phyloP scores from a whole-genome alignment of 1,140 invertebrate genomes.

The Drosophila triauraria region DNA sequence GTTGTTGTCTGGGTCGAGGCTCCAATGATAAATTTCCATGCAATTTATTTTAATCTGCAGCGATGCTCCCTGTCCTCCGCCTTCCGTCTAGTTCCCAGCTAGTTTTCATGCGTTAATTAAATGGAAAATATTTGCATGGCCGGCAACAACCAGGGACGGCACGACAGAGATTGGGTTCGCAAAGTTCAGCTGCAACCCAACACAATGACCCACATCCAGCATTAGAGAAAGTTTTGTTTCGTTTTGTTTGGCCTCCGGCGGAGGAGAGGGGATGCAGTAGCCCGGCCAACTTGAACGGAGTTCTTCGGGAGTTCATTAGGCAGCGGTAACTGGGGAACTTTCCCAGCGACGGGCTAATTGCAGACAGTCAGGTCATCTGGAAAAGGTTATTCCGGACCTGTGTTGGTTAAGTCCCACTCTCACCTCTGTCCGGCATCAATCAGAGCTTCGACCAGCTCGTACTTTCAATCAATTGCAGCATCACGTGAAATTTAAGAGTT shows the following conservation, averaged over 20 bases:
- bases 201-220: constrained; percentile 71
- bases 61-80: constrained; percentile 42
- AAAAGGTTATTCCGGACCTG: neutral
- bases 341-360: constrained; percentile 30
- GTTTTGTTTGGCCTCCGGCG: constrained; percentile 9
- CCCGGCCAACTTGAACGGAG: constrained; percentile 8
- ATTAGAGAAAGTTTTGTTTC: constrained; percentile 64
- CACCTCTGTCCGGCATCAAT: constrained; percentile 49
- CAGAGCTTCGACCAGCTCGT: constrained; percentile 33
- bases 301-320: constrained; percentile 47
- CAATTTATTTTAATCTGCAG: constrained; percentile 81
- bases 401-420: neutral
- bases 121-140: constrained; percentile 79
- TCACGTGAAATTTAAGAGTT: constrained; percentile 53
- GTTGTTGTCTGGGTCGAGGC: constrained; percentile 57
- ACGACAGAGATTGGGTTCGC: constrained; percentile 21
- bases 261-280: neutral
- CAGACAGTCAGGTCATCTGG: constrained; percentile 13
- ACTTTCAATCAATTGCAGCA: constrained; percentile 53
- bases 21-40: constrained; percentile 79
- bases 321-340: constrained; percentile 7
- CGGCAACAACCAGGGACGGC: constrained; percentile 1
- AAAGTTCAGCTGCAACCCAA: constrained; percentile 69
- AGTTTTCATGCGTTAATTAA: constrained; percentile 80
- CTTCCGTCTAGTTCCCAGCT: constrained; percentile 17